Evolutionary conservation across 2,797 vertebrate genomes (phyloP).

Genomic region (Lutjanus campechanus): DNA sequence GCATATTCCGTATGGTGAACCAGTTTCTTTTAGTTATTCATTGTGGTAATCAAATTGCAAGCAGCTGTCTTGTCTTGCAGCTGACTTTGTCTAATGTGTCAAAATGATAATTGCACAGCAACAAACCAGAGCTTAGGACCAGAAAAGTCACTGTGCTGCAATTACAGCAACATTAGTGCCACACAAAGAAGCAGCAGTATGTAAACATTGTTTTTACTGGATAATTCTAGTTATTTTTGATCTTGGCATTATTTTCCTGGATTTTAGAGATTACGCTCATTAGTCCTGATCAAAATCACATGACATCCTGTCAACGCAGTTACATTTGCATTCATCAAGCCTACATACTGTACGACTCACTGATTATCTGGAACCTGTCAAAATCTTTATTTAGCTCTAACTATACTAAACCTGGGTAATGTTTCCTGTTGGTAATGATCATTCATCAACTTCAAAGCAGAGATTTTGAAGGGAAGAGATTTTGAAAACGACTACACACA

Average conservation of each 20-base stretch:
- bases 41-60: slow-evolving; percentile 14
- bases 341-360: neutral
- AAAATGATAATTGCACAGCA: slow-evolving; percentile 30
- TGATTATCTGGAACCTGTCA: neutral
- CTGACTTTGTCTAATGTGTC: slow-evolving; percentile 24
- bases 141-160: slow-evolving; percentile 18
- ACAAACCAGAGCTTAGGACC: slow-evolving; percentile 17
- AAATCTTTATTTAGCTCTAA: neutral
- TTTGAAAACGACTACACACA: slow-evolving; percentile 17
- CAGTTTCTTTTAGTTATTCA: slow-evolving; percentile 7
- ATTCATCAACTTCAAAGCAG: slow-evolving; percentile 9
- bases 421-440: neutral
- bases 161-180: slow-evolving; percentile 15
- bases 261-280: neutral
- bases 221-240: neutral
- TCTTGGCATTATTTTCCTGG: neutral
- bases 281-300: neutral
- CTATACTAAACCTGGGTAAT: neutral
- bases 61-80: slow-evolving; percentile 7
- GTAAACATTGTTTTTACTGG: neutral
- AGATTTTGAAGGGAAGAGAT: slow-evolving; percentile 28
- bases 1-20: neutral
- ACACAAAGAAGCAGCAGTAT: neutral
- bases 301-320: neutral
- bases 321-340: neutral